These are phyloP conservation scores for Brevimyrus niger DNA, from an alignment of 2,113 vertebrate genomes.

Conservation along the genomic window DNA sequence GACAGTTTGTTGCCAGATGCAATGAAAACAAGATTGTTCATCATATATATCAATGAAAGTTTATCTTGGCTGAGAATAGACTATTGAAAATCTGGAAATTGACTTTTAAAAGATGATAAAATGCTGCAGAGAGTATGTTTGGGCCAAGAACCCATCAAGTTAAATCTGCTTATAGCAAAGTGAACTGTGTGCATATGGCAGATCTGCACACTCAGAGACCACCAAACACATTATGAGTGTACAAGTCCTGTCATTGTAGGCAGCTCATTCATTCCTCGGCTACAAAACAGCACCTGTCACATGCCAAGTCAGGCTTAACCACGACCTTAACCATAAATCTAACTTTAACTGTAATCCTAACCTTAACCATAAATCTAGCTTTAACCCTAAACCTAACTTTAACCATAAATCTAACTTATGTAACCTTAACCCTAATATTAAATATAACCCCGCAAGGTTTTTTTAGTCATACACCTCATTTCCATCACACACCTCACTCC, in stretches of 20 bases:
- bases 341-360: not conserved
- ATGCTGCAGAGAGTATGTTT: not conserved
- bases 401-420: not conserved
- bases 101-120: not conserved
- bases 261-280: not conserved
- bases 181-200: not conserved
- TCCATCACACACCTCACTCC: not conserved
- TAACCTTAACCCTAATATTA: not conserved
- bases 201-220: not conserved
- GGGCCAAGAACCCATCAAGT: not conserved
- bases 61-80: not conserved
- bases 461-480: not conserved
- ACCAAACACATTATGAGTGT: not conserved
- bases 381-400: not conserved
- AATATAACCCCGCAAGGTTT: not conserved
- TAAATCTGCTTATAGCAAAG: not conserved
- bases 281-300: not conserved
- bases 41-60: not conserved
- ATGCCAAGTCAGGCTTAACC: not conserved
- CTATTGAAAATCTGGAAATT: not conserved
- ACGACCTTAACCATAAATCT: not conserved
- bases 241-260: not conserved
- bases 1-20: not conserved
- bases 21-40: not conserved
- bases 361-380: not conserved